These are phyloP conservation scores for Rhinoderma darwinii DNA, from an alignment of 2,113 vertebrate genomes.

Conservation along the genomic window DNA sequence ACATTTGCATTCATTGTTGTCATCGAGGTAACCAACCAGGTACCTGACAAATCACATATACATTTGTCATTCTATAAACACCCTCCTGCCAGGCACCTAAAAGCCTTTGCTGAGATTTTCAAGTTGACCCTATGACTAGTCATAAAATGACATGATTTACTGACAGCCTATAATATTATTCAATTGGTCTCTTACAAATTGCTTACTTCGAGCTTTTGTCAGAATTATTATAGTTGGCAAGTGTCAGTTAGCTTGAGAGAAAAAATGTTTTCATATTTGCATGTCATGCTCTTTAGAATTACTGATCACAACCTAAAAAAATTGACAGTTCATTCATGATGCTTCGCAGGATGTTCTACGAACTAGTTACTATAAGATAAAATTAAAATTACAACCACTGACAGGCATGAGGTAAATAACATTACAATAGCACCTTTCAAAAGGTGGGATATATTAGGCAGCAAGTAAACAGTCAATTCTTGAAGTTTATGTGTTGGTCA, in stretches of 20 bases:
- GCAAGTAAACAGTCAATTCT: too few species aligned
- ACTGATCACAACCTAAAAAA: conserved; percentile 21
- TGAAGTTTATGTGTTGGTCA: too few species aligned
- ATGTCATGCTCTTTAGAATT: conserved; percentile 52
- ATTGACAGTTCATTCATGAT: not conserved
- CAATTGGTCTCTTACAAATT: conserved; percentile 39
- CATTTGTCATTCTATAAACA: conserved; percentile 44
- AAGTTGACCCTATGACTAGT: conserved; percentile 43
- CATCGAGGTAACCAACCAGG: not conserved
- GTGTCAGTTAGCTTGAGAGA: conserved; percentile 49
- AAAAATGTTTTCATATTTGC: conserved; percentile 55
- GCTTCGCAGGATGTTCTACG: not conserved
- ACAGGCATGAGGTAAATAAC: too few species aligned
- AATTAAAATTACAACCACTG: too few species aligned
- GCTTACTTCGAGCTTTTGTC: conserved; percentile 38
- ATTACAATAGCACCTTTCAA: too few species aligned
- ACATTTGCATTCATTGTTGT: conserved; percentile 9
- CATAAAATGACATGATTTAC: conserved; percentile 50
- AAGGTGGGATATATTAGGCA: too few species aligned
- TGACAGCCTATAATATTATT: conserved; percentile 54
- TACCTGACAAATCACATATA: conserved; percentile 28
- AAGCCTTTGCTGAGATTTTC: conserved; percentile 42
- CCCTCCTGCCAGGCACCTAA: conserved; percentile 32
- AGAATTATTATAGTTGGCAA: conserved; percentile 54
- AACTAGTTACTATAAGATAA: not conserved